Conservation (phyloP, 1,140 invertebrate species). For the Psilanteris sp. region DNA sequence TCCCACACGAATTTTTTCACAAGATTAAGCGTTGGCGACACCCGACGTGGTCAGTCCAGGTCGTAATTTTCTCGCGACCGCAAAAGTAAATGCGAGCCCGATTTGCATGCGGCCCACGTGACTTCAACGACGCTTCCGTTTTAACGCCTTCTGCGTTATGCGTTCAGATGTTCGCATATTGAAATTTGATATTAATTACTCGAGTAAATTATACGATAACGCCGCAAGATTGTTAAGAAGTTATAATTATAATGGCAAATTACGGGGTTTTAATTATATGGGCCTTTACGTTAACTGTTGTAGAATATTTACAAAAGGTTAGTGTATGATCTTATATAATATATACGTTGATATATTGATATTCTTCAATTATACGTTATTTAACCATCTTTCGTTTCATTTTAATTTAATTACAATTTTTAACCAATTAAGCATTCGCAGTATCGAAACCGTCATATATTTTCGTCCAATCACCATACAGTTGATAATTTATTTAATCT, state of each 20-base stretch:
- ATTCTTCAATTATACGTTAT: no score
- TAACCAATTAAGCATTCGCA: no score
- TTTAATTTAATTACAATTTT: no score
- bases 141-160: conserved; percentile 11
- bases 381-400: no score
- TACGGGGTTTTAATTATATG: conserved; percentile 13
- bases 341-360: no score
- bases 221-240: background rate
- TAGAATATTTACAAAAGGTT: background rate
- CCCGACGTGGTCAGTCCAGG: conserved; percentile 36
- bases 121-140: conserved; percentile 40
- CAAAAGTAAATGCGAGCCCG: conserved; percentile 29
- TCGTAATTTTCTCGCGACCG: conserved; percentile 50
- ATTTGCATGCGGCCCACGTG: conserved; percentile 52
- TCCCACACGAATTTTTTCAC: conserved; percentile 37
- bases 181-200: conserved; percentile 33
- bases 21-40: conserved; percentile 35
- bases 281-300: conserved; percentile 22
- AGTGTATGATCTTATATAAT: no score
- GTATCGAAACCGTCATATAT: no score
- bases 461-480: no score
- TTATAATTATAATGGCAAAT: conserved; percentile 17
- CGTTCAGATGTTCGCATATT: conserved; percentile 15
- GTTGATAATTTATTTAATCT: no score
- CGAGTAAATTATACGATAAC: background rate